Evolutionary conservation across 2,888 invertebrate species (phyloP), one percentile per base, ranked within the genome.

Genomic region (Stramonita haemastoma): DNA sequence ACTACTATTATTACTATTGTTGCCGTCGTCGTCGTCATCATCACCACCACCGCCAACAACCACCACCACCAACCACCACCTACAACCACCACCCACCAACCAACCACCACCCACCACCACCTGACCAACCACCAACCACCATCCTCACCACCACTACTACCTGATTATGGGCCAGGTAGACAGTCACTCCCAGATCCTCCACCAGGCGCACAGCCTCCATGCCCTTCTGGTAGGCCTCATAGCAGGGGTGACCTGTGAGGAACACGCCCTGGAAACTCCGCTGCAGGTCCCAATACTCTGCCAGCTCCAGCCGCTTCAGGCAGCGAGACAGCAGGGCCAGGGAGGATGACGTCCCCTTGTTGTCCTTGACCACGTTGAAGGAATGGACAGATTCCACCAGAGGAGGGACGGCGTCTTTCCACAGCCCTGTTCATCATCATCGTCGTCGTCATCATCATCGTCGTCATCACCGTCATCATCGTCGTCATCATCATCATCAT

Each of bases 331-430:
- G 89, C 32, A 92, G 89, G 5, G 89, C 88, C 57, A 90, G 88
- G 0, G 92, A 92, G 19, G 90, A 91, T n/a, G 91, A 90, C 13
- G 89, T 90, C 29, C 92, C 92, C 73, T 92, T 92, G 77, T 89
- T 26, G 70, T 92, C 92, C 22, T 89, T 70, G 32, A 92, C 89
- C 13, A 84, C 57, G 26, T 90, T 83, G 85, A 91, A 92, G 11
- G 87, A 83, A 8, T 88, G 46, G 26, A 92, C 86, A 0, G 92
- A 91, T 34, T 92, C 86, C 57, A 92, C 88, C 4, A 92, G 86
- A 4, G 90, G 91, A 22, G 56, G 60, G 17, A 92, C 89, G 5
- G 92, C 92, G 8, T 92, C 92, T 66, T 90, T 90, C 91, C 91
- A 92, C 86, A 92, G 77, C 34, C 92, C 92, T 92, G 60, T 8